Evolutionary conservation across 2,113 vertebrate genomes (phyloP).

Genomic region (Sardina pilchardus): DNA sequence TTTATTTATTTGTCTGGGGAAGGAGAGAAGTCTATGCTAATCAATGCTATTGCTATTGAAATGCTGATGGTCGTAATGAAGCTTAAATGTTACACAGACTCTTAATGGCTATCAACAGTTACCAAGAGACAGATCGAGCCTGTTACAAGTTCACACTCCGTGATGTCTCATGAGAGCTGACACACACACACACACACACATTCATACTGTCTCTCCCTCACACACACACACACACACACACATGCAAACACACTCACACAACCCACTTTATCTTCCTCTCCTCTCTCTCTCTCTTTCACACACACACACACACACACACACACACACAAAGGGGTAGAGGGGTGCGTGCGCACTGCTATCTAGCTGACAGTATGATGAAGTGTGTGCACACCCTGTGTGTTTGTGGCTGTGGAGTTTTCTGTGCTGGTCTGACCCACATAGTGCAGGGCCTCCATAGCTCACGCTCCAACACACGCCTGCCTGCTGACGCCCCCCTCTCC

Average conservation of each 20-base stretch:
- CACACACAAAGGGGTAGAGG: background rate
- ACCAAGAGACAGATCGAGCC: background rate
- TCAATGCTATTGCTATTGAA: background rate
- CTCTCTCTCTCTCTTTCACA: background rate
- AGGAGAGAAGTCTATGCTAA: background rate
- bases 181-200: background rate
- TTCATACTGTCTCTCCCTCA: background rate
- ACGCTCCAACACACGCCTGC: background rate
- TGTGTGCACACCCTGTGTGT: background rate
- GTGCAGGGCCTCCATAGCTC: background rate
- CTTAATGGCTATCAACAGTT: background rate
- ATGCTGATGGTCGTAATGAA: background rate
- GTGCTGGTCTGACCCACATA: background rate
- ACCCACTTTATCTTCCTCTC: background rate
- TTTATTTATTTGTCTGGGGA: too few relatives aligned
- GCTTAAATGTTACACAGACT: background rate
- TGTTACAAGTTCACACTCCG: background rate
- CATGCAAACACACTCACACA: background rate
- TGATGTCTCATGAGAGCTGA: background rate
- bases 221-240: background rate
- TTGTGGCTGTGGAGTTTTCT: background rate
- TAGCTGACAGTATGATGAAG: constrained; percentile 6
- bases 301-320: background rate
- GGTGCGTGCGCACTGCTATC: background rate
- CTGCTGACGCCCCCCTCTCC: too few relatives aligned